phyloP scores from a whole-genome alignment of 2,888 invertebrate genomes.

The Stenodema calcarata region DNA sequence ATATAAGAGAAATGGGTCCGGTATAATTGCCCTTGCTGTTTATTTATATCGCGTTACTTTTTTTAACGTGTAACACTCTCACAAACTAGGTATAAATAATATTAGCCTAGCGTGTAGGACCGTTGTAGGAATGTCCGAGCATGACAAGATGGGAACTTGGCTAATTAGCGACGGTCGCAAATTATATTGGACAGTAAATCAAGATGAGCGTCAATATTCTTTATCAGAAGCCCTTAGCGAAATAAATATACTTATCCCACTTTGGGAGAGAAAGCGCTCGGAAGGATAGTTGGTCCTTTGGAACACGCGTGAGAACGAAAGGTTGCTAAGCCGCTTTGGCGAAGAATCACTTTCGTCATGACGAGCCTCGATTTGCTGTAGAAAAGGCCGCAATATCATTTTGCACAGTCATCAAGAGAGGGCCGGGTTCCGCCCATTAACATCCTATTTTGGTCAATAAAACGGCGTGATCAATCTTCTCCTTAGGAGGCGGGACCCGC shows the following conservation, averaged over 20 bases:
- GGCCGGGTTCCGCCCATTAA: not conserved
- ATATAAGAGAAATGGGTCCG: too few species aligned
- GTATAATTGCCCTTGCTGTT: too few species aligned
- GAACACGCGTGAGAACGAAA: not conserved
- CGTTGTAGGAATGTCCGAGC: too few species aligned
- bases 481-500: not conserved
- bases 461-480: not conserved
- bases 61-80: too few species aligned
- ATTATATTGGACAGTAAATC: not conserved
- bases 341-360: not conserved
- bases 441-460: constrained; percentile 2
- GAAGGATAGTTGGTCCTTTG: not conserved
- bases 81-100: too few species aligned
- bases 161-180: not conserved
- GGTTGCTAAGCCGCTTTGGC: not conserved
- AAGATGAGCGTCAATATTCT: not conserved
- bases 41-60: too few species aligned
- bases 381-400: not conserved
- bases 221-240: not conserved
- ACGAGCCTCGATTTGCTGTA: not conserved
- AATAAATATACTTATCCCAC: not conserved
- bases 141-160: too few species aligned
- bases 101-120: too few species aligned
- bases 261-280: not conserved
- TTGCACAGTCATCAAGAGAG: not conserved